phyloP scores from a whole-genome alignment of 2,888 invertebrate genomes.

The Anagyrus pseudococci region DNA sequence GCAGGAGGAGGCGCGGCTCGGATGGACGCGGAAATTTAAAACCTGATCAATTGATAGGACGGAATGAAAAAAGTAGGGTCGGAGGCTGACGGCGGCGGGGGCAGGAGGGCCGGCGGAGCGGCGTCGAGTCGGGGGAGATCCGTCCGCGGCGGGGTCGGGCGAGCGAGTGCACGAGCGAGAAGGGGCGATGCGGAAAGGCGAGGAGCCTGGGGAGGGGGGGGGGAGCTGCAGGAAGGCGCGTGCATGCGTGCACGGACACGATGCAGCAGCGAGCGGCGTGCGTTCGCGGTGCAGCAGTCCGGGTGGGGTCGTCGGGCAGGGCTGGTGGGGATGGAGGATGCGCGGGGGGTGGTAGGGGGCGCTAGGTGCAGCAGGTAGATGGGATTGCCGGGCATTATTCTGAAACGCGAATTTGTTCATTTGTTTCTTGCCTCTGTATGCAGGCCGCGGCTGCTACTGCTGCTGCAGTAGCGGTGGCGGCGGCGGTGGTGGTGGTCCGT shows the following conservation, averaged over 20 bases:
- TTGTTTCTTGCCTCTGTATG: slow-evolving; percentile 62
- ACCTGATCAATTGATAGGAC: slow-evolving; percentile 63
- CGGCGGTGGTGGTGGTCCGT: background rate
- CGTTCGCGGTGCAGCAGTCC: no score
- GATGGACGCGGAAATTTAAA: slow-evolving; percentile 63
- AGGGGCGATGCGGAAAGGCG: slow-evolving; percentile 39
- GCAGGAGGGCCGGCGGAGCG: slow-evolving; percentile 50
- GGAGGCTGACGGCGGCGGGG: slow-evolving; percentile 44
- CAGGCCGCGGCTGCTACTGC: slow-evolving; percentile 30
- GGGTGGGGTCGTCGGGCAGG: no score
- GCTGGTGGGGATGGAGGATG: no score
- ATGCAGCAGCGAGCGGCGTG: no score
- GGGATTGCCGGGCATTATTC: slow-evolving; percentile 63
- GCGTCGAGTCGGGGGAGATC: no score
- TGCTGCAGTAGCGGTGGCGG: background rate
- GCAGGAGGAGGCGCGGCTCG: slow-evolving; percentile 58
- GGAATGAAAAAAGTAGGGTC: slow-evolving; percentile 62
- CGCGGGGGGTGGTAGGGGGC: slow-evolving; percentile 29
- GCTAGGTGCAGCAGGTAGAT: slow-evolving; percentile 50
- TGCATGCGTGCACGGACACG: no score
- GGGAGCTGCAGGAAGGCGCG: no score
- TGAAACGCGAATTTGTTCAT: slow-evolving; percentile 63
- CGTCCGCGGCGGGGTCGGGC: slow-evolving; percentile 44
- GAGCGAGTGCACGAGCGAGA: slow-evolving; percentile 43
- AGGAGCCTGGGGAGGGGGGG: no score